These are phyloP conservation scores for Sciurus niger DNA, from an alignment of 2,113 vertebrate species.

Conservation along the genomic window DNA sequence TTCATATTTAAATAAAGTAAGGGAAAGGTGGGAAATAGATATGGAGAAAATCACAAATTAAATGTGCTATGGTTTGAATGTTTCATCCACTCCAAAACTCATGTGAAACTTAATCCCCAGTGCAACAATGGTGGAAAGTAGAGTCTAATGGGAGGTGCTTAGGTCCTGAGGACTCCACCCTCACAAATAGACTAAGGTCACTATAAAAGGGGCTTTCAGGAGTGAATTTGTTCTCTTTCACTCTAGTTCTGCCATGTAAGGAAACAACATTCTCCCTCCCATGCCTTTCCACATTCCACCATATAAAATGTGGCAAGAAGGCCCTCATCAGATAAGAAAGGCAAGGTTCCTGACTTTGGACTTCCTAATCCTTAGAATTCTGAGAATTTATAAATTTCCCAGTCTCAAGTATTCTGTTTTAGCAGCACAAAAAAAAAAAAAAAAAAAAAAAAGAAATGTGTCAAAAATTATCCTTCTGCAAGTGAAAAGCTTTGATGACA, in stretches of 20 bases:
- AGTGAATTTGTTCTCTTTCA: neutral
- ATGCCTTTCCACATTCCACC: neutral
- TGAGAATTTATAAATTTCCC: neutral
- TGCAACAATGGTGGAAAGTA: fast-evolving
- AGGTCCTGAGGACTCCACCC: neutral
- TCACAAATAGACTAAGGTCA: neutral
- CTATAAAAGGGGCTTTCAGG: no score
- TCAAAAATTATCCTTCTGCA: neutral
- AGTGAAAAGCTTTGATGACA: neutral
- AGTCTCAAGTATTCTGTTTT: neutral
- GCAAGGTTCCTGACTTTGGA: neutral
- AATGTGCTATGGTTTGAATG: neutral
- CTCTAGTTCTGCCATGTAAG: neutral
- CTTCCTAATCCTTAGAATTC: neutral
- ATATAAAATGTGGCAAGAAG: neutral
- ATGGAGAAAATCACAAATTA: neutral
- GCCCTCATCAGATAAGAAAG: neutral
- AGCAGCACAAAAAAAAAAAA: neutral
- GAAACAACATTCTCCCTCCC: neutral
- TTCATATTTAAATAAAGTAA: neutral
- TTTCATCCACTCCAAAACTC: neutral
- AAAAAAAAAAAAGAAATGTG: no score
- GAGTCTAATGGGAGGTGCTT: neutral
- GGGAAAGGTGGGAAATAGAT: neutral
- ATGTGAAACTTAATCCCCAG: neutral